Evolutionary conservation across 2,888 invertebrate species (phyloP), one percentile per base, ranked within the genome.

Genomic region (Epinotia demarniana): DNA sequence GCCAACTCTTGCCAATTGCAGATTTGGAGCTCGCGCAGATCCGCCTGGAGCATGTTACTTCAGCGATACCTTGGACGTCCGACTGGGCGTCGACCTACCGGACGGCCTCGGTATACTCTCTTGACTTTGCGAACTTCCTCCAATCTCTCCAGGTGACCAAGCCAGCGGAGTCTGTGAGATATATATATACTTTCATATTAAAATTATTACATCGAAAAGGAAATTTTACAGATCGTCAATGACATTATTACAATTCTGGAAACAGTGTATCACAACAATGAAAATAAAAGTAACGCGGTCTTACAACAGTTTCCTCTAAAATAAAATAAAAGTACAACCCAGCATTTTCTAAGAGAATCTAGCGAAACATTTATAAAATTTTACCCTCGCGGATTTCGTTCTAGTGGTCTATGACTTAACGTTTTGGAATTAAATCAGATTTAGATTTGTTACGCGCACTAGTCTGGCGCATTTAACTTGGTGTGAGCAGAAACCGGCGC

Each of bases 351-450:
- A 63, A 27, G 13, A 63, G 63, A 70, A 75, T 63, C 39, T 58
- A 27, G n/a, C 57, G 58, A 60, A 69, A 64, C 64, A 70, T 75
- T 64, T 60, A 75, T 39, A 74, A 70, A 70, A 74, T 53, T 60
- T 39, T 18, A 46, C 57, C 64, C 18, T 60, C 39, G 58, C 49
- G 46, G 18, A 70, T 70, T 64, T 53, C 58, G 23, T 75, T 70
- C 43, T n/a, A 53, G 53, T 5, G 13, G 16, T 53, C 6, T n/a
- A 49, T 16, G 16, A 53, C 53, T 53, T n/a, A 53, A 53, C 8
- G 8, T 53, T 53, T n/a, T n/a, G 53, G 53, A n/a, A n/a, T n/a
- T 6, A n/a, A 53, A n/a, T n/a, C n/a, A n/a, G n/a, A n/a, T 16
- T 53, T 53, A 8, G 53, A 53, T 8, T 53, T n/a, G n/a, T 46